Conservation (phyloP, 1,140 invertebrate species). For the Saccostrea glomerata region DNA sequence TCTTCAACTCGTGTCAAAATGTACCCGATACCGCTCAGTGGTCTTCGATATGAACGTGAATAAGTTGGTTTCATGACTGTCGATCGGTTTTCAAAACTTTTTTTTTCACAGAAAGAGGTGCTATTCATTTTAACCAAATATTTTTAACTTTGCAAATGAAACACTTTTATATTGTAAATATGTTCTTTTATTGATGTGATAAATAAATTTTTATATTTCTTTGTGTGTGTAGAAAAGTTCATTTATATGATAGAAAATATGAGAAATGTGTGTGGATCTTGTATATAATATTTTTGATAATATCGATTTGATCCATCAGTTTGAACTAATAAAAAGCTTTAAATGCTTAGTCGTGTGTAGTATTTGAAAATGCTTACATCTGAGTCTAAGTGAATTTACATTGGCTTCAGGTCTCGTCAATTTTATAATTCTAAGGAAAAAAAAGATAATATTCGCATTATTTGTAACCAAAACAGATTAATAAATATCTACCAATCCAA, state of each 20-base stretch:
- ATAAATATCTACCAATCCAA: too few species aligned
- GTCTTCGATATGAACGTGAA: background rate
- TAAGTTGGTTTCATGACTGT: background rate
- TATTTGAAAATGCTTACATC: too few species aligned
- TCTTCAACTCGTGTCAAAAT: background rate
- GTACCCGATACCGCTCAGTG: background rate
- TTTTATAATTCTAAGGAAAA: too few species aligned
- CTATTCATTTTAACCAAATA: constrained; percentile 20
- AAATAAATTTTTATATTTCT: background rate
- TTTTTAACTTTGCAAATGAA: background rate
- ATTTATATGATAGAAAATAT: background rate
- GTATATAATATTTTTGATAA: background rate
- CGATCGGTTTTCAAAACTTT: background rate
- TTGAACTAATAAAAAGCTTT: too few species aligned
- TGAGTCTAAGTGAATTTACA: too few species aligned
- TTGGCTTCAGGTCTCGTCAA: too few species aligned
- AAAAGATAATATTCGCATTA: too few species aligned
- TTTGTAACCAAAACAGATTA: too few species aligned
- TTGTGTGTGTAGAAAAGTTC: background rate
- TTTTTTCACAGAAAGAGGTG: constrained; percentile 15
- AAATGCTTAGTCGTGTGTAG: too few species aligned
- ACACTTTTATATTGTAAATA: constrained; percentile 23
- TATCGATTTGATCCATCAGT: too few species aligned
- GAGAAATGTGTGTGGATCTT: background rate
- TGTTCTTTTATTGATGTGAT: background rate